phyloP scores from a whole-genome alignment of 2,113 vertebrate species.

The Dendrocopos noguchii region DNA sequence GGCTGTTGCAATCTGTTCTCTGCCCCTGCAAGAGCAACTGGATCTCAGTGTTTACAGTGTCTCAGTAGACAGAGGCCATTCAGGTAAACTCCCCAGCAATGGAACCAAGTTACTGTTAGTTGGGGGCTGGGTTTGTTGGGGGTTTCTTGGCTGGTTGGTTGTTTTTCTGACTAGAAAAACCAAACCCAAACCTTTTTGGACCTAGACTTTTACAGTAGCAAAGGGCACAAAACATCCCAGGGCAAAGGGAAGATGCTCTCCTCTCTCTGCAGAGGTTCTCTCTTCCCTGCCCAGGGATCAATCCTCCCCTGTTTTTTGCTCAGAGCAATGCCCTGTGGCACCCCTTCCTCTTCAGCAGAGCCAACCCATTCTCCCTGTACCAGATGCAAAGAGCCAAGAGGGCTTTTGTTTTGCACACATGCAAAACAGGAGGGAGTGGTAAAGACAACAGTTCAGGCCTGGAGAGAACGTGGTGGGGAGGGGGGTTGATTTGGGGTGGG shows the following conservation, averaged over 20 bases:
- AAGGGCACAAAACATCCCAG: neutral
- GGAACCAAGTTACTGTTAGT: neutral
- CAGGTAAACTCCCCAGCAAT: neutral
- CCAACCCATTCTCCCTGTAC: neutral
- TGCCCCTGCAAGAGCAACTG: neutral
- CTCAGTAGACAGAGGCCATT: neutral
- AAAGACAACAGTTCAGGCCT: neutral
- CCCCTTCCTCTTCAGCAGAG: neutral
- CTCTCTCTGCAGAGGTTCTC: neutral
- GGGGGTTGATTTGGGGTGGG: neutral
- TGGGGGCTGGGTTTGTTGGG: no score
- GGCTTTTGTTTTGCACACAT: neutral
- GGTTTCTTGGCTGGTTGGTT: no score
- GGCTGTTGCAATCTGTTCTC: rapidly evolving
- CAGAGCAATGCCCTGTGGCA: neutral
- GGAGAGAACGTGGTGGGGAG: neutral
- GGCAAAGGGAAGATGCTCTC: neutral
- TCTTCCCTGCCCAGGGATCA: neutral
- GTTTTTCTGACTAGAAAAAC: no score
- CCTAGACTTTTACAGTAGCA: neutral
- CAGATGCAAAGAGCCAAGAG: neutral
- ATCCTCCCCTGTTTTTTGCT: neutral
- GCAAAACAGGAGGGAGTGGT: neutral
- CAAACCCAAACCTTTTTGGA: neutral
- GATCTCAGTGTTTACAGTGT: neutral